Evolutionary conservation across 2,797 vertebrate species (phyloP), one percentile per base, ranked within the genome.

Genomic region (Octomys mimax): DNA sequence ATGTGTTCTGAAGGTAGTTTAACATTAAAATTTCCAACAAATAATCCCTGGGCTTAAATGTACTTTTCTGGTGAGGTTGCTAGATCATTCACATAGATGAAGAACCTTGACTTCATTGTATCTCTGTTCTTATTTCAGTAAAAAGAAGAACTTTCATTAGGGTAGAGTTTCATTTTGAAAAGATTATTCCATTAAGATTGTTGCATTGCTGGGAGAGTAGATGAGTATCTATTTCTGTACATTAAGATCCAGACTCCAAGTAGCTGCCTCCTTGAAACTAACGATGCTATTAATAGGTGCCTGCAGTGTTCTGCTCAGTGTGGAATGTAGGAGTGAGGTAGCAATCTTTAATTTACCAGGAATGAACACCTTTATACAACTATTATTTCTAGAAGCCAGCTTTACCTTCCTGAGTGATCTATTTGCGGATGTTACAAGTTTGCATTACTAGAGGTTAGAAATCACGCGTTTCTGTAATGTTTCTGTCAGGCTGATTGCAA

Each of bases 71-170:
- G 91, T 91, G 92, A 95, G 85, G 39, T 87, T 92, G n/a, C 96
- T 98, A 98, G 93, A 97, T 98, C 96, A 96, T 92, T 98, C 81
- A 83, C 52, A 93, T 95, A 97, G 98, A 98, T 96, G 96, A 97
- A 97, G 57, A 85, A 90, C 49, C 71, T 96, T 92, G 92, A 82
- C 87, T 96, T 97, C 91, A 75, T 86, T 89, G 28, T 92, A 93
- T 93, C 26, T 49, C 49, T 52, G 6, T 91, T 79, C 82, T 93
- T 87, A 92, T 97, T 97, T 97, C 90, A 54, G 61, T 81, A 92
- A 46, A 93, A 96, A 97, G 77, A 42, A 33, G 70, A 7, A 70
- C 90, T 96, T 97, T 98, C 85, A 84, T 97, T 97, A 98, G 62
- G 68, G 81, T 70, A 89, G 97, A 97, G 39, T 87, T 94, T 96